Evolutionary conservation across 2,888 invertebrate genomes (phyloP).

Genomic region (Brenthis daphne): DNA sequence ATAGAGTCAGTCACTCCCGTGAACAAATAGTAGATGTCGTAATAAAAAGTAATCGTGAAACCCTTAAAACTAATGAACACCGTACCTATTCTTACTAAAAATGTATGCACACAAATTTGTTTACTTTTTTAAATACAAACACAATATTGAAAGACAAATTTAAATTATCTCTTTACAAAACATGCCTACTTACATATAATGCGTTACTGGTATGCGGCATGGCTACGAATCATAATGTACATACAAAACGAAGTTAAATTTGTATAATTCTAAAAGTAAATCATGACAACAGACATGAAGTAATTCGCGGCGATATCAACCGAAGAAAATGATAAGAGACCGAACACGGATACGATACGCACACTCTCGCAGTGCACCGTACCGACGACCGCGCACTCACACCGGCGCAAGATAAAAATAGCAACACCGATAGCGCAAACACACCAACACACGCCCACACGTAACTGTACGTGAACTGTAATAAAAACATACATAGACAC

Average conservation of each 20-base stretch:
- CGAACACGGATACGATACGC: constrained; percentile 70
- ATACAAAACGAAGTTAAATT: constrained; percentile 22
- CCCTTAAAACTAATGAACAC: too few species aligned
- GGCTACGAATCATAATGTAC: neutral
- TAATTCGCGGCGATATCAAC: constrained; percentile 62
- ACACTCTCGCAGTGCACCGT: constrained; percentile 50
- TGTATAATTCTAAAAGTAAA: constrained; percentile 37
- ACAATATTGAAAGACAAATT: too few species aligned
- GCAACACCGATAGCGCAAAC: constrained; percentile 77
- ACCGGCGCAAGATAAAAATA: constrained; percentile 63
- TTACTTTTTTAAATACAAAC: too few species aligned
- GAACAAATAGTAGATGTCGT: too few species aligned
- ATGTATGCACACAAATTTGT: too few species aligned
- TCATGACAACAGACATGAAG: constrained; percentile 47
- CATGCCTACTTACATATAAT: too few species aligned
- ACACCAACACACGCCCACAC: constrained; percentile 80
- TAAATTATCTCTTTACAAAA: too few species aligned
- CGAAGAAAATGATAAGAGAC: constrained; percentile 71
- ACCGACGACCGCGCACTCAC: constrained; percentile 53
- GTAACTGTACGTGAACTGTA: constrained; percentile 71
- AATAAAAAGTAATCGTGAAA: too few species aligned
- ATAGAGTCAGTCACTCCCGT: too few species aligned
- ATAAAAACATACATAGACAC: constrained; percentile 76
- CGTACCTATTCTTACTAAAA: too few species aligned
- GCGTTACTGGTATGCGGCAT: neutral